A percentile compares a stretch with the other conserved stretches of the same genome.
These are phyloP conservation scores for Thalassoma bifasciatum DNA, from an alignment of 2,113 vertebrate genomes.

Conservation along the genomic window DNA sequence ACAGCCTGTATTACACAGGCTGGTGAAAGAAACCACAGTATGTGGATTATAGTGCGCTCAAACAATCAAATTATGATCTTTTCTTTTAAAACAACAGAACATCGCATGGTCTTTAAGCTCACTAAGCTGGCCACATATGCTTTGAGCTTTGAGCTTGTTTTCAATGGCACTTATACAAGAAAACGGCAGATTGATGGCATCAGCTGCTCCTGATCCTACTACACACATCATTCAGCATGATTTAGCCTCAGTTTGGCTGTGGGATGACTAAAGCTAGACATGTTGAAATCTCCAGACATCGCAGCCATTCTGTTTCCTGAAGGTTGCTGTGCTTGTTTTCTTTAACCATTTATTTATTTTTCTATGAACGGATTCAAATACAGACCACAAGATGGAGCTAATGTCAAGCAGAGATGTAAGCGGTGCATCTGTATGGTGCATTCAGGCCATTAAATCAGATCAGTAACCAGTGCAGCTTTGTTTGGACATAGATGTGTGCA, in stretches of 20 bases:
- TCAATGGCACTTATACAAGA: conserved; percentile 4
- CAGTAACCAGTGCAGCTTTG: conserved; percentile 25
- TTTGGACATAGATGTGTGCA: background rate
- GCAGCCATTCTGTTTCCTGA: background rate
- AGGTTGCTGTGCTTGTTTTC: background rate
- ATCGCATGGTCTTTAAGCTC: background rate
- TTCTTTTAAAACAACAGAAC: conserved; percentile 11
- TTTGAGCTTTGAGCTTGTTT: conserved; percentile 4
- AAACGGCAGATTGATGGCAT: conserved; percentile 1
- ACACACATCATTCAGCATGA: background rate
- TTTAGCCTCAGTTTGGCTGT: background rate
- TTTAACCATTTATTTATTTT: background rate
- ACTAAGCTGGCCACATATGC: conserved; percentile 14
- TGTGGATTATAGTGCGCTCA: conserved; percentile 1
- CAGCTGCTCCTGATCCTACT: background rate
- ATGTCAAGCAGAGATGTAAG: conserved; percentile 28
- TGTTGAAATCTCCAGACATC: conserved; percentile 12
- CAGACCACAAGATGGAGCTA: conserved; percentile 76
- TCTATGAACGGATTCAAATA: background rate
- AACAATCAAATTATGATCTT: conserved; percentile 6
- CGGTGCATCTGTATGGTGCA: conserved; percentile 12
- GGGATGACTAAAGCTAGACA: background rate
- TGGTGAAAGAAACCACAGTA: background rate
- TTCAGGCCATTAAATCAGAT: conserved; percentile 37
- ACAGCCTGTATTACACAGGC: background rate